phyloP scores from a whole-genome alignment of 2,113 vertebrate species.

The Saguinus midas region DNA sequence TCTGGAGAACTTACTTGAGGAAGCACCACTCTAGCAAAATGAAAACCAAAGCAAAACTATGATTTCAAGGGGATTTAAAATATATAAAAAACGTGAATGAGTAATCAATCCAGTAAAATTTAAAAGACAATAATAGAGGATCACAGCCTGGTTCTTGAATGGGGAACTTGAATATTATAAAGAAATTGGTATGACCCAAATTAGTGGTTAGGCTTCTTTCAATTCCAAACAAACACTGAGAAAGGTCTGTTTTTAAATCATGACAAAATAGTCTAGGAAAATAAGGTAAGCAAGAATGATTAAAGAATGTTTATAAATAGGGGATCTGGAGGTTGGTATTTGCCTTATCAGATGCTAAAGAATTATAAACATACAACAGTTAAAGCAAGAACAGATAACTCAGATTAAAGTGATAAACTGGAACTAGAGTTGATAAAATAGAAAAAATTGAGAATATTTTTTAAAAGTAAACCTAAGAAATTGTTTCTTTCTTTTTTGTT shows the following conservation, averaged over 20 bases:
- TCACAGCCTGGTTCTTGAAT: background rate
- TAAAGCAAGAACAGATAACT: background rate
- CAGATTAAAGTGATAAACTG: background rate
- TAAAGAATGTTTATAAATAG: background rate
- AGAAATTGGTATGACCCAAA: background rate
- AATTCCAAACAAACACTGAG: background rate
- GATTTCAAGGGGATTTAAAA: background rate
- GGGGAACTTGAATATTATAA: background rate
- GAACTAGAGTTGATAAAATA: background rate
- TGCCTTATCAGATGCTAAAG: background rate
- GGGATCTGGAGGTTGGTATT: background rate
- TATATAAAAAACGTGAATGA: background rate
- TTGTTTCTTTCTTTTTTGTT: background rate
- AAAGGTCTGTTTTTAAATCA: background rate
- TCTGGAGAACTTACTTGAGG: background rate
- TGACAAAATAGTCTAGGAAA: background rate
- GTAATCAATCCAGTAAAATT: background rate
- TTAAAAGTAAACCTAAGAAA: too few relatives aligned
- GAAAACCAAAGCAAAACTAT: slow-evolving; percentile 34
- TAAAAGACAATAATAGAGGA: background rate
- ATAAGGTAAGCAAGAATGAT: background rate
- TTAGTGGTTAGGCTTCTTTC: background rate
- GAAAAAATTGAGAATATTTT: background rate
- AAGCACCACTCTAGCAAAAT: slow-evolving; percentile 19
- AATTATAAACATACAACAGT: background rate